A percentile compares a stretch with the other conserved stretches of the same genome.
These are phyloP conservation scores for Gasterosteus nipponicus DNA, from an alignment of 2,113 vertebrate species.

Conservation along the genomic window DNA sequence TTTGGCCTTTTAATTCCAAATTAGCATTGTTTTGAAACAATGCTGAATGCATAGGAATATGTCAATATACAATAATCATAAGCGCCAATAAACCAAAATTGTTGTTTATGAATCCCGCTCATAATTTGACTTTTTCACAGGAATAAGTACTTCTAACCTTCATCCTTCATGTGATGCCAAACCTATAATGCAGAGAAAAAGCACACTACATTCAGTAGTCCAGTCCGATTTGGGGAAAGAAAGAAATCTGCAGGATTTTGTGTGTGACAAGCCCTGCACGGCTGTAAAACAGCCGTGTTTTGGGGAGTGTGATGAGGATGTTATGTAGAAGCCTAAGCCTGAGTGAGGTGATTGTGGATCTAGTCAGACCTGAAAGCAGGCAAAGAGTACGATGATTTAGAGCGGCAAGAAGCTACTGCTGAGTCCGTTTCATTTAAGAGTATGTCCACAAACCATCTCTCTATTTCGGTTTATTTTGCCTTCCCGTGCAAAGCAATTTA, in stretches of 20 bases:
- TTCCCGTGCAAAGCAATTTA: neutral
- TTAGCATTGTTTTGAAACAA: neutral
- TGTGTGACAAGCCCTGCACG: neutral
- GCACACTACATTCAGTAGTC: slow-evolving; percentile 14
- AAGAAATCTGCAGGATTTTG: slow-evolving; percentile 35
- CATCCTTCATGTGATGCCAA: slow-evolving; percentile 32
- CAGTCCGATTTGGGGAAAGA: slow-evolving; percentile 22
- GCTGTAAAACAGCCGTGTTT: slow-evolving; percentile 18
- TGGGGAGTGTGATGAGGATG: slow-evolving; percentile 30
- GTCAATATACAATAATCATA: neutral
- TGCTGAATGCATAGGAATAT: neutral
- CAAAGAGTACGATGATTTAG: neutral
- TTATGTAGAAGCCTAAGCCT: slow-evolving; percentile 42
- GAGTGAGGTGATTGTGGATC: slow-evolving; percentile 2
- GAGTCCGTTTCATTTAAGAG: neutral
- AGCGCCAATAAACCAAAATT: neutral
- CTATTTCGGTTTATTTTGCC: neutral
- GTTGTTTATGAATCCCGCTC: slow-evolving; percentile 3
- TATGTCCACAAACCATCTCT: neutral
- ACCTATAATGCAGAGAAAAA: slow-evolving; percentile 27
- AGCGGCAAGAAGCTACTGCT: neutral
- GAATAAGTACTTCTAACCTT: slow-evolving; percentile 21
- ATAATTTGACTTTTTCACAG: slow-evolving; percentile 11
- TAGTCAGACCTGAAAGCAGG: neutral
- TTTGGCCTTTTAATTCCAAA: neutral